A percentile compares a stretch with the other conserved stretches of the same genome.
These are phyloP conservation scores for Coilia nasus DNA, from an alignment of 2,797 vertebrate genomes.

Conservation along the genomic window DNA sequence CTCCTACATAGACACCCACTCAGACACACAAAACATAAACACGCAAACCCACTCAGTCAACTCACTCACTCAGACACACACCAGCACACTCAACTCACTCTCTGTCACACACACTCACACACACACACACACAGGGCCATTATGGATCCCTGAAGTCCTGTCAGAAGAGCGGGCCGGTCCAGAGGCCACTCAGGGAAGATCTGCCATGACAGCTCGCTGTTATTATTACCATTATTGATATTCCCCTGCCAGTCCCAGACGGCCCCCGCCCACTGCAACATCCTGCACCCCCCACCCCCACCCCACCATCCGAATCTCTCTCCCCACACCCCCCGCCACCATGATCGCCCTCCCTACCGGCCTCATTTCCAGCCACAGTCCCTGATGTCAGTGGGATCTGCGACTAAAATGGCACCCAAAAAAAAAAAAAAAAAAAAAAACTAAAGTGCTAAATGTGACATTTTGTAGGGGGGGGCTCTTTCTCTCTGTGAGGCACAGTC, in stretches of 20 bases:
- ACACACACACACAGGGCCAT: conserved; percentile 70
- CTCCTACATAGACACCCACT: neutral
- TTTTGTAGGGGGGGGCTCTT: conserved; percentile 22
- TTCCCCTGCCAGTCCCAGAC: neutral
- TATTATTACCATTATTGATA: conserved; percentile 34
- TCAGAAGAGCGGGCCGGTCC: conserved; percentile 47
- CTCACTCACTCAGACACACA: conserved; percentile 36
- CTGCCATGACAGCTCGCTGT: conserved; percentile 30
- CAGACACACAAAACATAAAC: too few relatives aligned
- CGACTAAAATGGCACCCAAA: neutral
- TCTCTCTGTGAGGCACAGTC: neutral
- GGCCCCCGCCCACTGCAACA: too few relatives aligned
- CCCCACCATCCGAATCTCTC: too few relatives aligned
- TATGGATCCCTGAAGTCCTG: conserved; percentile 71
- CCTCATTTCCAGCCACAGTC: neutral
- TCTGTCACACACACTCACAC: neutral
- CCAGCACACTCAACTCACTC: too few relatives aligned
- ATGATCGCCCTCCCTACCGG: neutral
- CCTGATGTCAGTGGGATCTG: neutral
- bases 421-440: too few relatives aligned
- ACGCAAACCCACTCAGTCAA: too few relatives aligned
- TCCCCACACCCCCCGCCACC: too few relatives aligned
- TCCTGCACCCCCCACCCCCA: too few relatives aligned
- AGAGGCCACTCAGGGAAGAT: conserved; percentile 46
- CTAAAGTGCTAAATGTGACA: neutral